A percentile compares a stretch with the other conserved stretches of the same genome.
These are phyloP conservation scores for Gymnocheta viridis DNA, from an alignment of 2,888 invertebrate species.

Conservation along the genomic window DNA sequence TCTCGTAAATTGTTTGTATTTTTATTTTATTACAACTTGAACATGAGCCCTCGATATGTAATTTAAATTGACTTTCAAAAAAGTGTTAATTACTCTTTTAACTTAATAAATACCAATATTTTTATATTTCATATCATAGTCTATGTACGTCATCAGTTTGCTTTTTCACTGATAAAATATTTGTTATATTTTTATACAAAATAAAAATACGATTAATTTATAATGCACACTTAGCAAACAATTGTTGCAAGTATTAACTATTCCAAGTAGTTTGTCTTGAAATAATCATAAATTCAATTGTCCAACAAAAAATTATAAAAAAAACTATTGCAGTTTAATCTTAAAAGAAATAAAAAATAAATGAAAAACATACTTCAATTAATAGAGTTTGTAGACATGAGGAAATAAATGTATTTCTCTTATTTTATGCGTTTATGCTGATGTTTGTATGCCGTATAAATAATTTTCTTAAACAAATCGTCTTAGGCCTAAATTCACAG, in stretches of 20 bases:
- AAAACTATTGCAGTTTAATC: background rate
- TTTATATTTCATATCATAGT: background rate
- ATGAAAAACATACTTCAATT: background rate
- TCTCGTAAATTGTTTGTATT: no score
- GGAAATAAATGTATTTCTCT: background rate
- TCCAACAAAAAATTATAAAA: background rate
- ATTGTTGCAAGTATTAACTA: background rate
- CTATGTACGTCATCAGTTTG: background rate
- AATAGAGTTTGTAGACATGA: constrained; percentile 24
- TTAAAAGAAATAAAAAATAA: background rate
- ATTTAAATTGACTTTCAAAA: no score
- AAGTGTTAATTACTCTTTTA: no score
- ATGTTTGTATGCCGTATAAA: background rate
- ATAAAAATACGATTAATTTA: constrained; percentile 16
- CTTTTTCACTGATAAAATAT: background rate
- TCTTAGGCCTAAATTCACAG: no score
- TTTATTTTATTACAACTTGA: no score
- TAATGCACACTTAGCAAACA: background rate
- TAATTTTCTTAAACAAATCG: no score
- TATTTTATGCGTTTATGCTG: background rate
- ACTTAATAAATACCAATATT: no score
- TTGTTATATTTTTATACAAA: background rate
- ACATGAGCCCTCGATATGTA: no score
- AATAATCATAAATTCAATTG: constrained; percentile 38
- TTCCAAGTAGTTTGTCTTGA: background rate